Evolutionary conservation across 2,113 vertebrate genomes (phyloP).

Genomic region (Jacana jacana): DNA sequence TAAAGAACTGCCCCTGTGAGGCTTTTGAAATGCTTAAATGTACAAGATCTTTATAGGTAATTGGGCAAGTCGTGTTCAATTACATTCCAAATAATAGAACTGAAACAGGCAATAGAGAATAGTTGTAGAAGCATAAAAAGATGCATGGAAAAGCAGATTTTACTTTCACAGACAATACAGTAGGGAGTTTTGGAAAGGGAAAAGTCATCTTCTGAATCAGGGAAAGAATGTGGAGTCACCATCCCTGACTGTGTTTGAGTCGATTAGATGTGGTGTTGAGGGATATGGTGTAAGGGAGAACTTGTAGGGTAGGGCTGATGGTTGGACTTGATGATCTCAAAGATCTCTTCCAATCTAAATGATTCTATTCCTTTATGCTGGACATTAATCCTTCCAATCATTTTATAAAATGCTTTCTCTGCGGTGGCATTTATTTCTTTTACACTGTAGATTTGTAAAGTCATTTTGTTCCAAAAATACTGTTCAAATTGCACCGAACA

Average conservation of each 20-base stretch:
- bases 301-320: too few relatives aligned
- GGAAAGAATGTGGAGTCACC: background rate
- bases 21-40: background rate
- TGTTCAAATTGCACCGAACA: background rate
- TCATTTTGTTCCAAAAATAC: background rate
- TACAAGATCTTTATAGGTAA: background rate
- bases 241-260: too few relatives aligned
- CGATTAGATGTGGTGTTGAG: too few relatives aligned
- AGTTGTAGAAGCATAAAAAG: background rate
- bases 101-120: background rate
- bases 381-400: background rate
- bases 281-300: too few relatives aligned
- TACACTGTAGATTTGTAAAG: accelerated
- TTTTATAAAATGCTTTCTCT: background rate
- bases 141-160: background rate
- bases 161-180: background rate
- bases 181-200: background rate
- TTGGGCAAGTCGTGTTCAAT: background rate
- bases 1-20: background rate
- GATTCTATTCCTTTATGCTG: background rate
- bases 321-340: too few relatives aligned
- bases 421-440: background rate
- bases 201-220: background rate
- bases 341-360: too few relatives aligned
- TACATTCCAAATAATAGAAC: background rate